phyloP scores from a whole-genome alignment of 2,113 vertebrate species.

The Myxocyprinus asiaticus region DNA sequence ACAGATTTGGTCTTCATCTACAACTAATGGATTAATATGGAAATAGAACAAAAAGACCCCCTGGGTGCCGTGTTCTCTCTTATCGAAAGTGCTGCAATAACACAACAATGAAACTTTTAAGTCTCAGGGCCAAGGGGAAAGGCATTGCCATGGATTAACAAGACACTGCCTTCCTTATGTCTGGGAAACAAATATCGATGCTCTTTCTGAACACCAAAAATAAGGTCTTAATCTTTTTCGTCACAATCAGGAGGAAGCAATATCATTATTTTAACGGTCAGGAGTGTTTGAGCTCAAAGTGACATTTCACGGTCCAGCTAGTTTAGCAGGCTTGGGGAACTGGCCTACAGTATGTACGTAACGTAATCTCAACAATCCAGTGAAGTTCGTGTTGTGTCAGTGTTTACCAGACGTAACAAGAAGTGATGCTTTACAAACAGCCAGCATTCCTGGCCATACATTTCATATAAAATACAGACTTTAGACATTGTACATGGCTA shows the following conservation, averaged over 20 bases:
- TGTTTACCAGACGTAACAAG: too few species aligned
- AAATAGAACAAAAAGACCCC: constrained; percentile 52
- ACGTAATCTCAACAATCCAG: too few species aligned
- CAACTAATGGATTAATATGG: constrained; percentile 55
- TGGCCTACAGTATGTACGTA: constrained; percentile 42
- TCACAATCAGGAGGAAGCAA: background rate
- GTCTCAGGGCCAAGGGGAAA: constrained; percentile 42
- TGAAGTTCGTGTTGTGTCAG: too few species aligned
- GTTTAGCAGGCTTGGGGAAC: background rate
- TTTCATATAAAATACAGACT: too few species aligned
- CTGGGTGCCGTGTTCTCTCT: constrained; percentile 44
- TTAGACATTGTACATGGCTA: too few species aligned
- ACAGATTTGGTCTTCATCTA: constrained; percentile 47
- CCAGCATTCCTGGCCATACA: too few species aligned
- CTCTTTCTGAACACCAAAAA: constrained; percentile 4
- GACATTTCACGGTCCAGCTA: constrained; percentile 40
- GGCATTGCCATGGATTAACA: constrained; percentile 40
- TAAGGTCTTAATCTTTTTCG: background rate
- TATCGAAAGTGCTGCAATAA: constrained; percentile 47
- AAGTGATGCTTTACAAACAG: too few species aligned
- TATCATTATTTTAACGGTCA: constrained; percentile 40
- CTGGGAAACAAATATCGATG: constrained; percentile 23
- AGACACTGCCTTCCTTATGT: constrained; percentile 22
- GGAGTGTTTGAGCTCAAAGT: constrained; percentile 39
- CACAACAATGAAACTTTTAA: constrained; percentile 13